Base-by-base conservation (phyloP, 2,888 invertebrate species). In the Parelbella ahira region DNA sequence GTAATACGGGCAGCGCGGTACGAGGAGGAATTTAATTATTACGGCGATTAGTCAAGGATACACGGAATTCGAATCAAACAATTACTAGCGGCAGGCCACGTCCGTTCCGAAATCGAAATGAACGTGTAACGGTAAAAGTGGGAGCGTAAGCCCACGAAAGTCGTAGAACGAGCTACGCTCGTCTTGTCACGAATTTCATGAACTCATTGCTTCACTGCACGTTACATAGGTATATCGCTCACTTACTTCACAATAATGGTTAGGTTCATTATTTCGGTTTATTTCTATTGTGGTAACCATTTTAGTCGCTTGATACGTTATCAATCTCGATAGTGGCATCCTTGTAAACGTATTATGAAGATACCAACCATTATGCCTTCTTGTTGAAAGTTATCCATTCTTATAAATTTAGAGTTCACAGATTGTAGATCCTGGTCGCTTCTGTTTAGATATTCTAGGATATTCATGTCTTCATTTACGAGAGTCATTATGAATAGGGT, bases 121-220 rank as follows among this genome's bases (percentile, higher is more conserved):
- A 83, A 75, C 74, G 80, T 65, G 60, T 83, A 86, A 86, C 87
- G 83, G 86, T 87, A 87, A 84, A 86, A 79, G 86, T 80, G 65
- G 71, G 69, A 76, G 75, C 67, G 69, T 62, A 69, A 72, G 63
- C 63, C 70, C 71, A 82, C 68, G 86, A 87, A 87, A 87, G 86
- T 78, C 69, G 82, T 68, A 65, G 53, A 71, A 69, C 82, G 65
- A 71, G 78, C 68, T 75, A 61, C 66, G 68, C 60, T 67, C 61
- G 61, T 63, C 60, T 67, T 60, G 61, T 63, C 62, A 63, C 60
- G 61, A 15, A 15, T 4, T 15, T 4, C n/a, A n/a, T n/a, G n/a
- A 60, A 67, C 67, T 60, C 81, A 83, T 81, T 84, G 78, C 81
- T 74, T 72, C 73, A 81, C 62, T 56, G 66, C 49, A 51, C 70